These are phyloP conservation scores for Nomia melanderi DNA, from an alignment of 1,140 invertebrate genomes.

Conservation along the genomic window DNA sequence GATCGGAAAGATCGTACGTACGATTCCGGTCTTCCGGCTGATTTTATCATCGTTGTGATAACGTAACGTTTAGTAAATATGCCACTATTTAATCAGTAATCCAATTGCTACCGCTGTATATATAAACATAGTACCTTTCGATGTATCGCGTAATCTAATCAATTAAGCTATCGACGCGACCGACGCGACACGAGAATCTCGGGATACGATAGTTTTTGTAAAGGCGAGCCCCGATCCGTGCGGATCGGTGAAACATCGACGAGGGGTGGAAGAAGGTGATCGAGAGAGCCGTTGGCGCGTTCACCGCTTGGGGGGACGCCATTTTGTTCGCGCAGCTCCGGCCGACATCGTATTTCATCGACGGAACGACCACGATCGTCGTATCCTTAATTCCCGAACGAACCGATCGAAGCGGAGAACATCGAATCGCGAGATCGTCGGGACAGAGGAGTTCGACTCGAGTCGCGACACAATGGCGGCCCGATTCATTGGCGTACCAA, in stretches of 20 bases:
- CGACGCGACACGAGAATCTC: slow-evolving; percentile 21
- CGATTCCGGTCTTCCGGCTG: slow-evolving; percentile 66
- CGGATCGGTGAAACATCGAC: neutral
- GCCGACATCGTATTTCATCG: too few relatives aligned
- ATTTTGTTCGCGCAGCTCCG: neutral
- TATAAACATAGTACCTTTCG: slow-evolving; percentile 75
- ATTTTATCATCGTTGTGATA: slow-evolving; percentile 81
- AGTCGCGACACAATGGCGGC: too few relatives aligned
- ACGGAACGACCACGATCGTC: too few relatives aligned
- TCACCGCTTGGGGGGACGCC: neutral
- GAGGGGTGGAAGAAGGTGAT: neutral
- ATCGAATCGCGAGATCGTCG: too few relatives aligned
- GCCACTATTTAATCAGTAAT: slow-evolving; percentile 80
- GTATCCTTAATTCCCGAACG: too few relatives aligned
- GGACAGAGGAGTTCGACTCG: too few relatives aligned
- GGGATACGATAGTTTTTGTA: slow-evolving; percentile 59
- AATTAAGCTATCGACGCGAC: slow-evolving; percentile 53
- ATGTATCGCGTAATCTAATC: slow-evolving; percentile 74
- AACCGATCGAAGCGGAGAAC: too few relatives aligned
- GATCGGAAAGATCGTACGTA: slow-evolving; percentile 26
- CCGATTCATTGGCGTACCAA: too few relatives aligned
- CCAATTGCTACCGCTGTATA: slow-evolving; percentile 78
- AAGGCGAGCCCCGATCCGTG: slow-evolving; percentile 21
- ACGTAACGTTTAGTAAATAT: slow-evolving; percentile 76
- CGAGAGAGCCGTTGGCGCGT: neutral